phyloP scores from a whole-genome alignment of 1,140 invertebrate species.

The Eueides isabella region DNA sequence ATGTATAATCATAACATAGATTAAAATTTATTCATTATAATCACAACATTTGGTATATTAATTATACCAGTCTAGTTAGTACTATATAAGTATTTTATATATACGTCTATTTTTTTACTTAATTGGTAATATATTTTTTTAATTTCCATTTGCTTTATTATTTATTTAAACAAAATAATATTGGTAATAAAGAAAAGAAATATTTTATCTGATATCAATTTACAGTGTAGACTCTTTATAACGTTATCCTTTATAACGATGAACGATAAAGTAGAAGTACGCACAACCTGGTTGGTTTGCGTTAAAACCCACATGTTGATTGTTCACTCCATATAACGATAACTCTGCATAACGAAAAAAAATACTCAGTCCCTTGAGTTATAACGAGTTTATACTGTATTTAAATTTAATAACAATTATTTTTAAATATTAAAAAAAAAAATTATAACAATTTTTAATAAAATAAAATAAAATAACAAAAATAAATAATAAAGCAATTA shows the following conservation, averaged over 20 bases:
- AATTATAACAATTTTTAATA: background rate
- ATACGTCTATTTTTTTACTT: constrained; percentile 5
- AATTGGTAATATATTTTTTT: constrained; percentile 14
- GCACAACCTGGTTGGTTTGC: too few relatives aligned
- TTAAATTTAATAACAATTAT: background rate
- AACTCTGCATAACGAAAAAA: too few relatives aligned
- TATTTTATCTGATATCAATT: background rate
- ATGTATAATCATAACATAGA: constrained; percentile 32
- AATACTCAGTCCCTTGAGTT: too few relatives aligned
- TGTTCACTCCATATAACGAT: too few relatives aligned
- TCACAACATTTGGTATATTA: constrained; percentile 38
- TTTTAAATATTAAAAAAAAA: too few relatives aligned
- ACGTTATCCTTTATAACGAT: too few relatives aligned
- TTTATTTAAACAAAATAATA: background rate
- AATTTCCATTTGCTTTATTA: constrained; percentile 25
- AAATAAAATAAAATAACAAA: background rate
- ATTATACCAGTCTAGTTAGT: constrained; percentile 5
- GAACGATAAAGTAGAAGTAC: too few relatives aligned
- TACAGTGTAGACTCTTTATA: too few relatives aligned
- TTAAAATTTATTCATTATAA: constrained; percentile 38
- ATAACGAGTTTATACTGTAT: too few relatives aligned
- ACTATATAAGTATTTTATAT: background rate
- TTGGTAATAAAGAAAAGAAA: background rate
- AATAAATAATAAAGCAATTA: constrained; percentile 25
- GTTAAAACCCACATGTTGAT: too few relatives aligned